Conservation (phyloP, 2,113 vertebrate species). For the Mesoclemmys tuberculata region DNA sequence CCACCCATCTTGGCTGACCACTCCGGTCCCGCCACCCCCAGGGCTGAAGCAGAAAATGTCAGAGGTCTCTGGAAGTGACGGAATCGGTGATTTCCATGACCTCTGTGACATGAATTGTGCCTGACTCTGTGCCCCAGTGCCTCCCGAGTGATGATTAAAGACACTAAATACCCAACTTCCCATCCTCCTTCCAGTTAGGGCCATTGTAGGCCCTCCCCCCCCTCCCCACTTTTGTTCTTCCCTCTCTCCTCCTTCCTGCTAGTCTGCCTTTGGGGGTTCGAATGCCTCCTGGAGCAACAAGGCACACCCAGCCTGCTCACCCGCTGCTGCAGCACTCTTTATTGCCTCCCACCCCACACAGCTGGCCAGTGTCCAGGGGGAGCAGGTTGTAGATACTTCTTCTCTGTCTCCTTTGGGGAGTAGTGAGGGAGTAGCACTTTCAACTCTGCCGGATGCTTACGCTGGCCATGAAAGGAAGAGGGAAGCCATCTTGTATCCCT, state of each 20-base stretch:
- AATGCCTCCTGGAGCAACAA: background rate
- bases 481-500: background rate
- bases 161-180: background rate
- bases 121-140: background rate
- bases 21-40: too few relatives aligned
- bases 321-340: background rate
- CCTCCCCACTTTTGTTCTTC: background rate
- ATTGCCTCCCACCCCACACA: background rate
- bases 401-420: background rate
- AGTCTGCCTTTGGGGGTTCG: background rate
- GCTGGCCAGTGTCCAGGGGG: fast-evolving
- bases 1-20: too few relatives aligned
- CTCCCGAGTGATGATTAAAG: background rate
- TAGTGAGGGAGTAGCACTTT: background rate
- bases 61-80: too few relatives aligned
- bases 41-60: too few relatives aligned
- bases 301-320: background rate
- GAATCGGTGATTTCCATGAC: too few relatives aligned
- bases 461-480: background rate
- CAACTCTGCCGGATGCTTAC: fast-evolving
- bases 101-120: background rate
- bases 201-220: background rate
- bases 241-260: background rate
- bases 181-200: background rate
- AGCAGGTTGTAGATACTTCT: background rate